These are phyloP conservation scores for Catocala fraxini DNA, from an alignment of 2,888 invertebrate genomes.

Conservation along the genomic window DNA sequence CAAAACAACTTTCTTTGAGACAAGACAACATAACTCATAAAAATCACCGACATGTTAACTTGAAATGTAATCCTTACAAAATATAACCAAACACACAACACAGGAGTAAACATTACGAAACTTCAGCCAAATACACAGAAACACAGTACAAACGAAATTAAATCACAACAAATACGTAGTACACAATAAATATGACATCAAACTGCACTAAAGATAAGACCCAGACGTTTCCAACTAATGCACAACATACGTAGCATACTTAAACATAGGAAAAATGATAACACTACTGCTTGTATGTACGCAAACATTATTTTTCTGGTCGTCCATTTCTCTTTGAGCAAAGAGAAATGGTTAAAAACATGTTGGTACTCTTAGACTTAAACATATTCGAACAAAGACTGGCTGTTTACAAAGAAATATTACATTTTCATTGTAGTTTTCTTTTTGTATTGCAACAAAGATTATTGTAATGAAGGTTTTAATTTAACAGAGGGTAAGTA, in stretches of 20 bases:
- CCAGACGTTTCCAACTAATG: slow-evolving; percentile 46
- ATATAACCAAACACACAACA: slow-evolving; percentile 1
- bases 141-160: slow-evolving; percentile 24
- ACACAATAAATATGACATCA: slow-evolving; percentile 42
- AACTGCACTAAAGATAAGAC: slow-evolving; percentile 43
- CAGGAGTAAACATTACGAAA: slow-evolving; percentile 6
- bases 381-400: slow-evolving; percentile 6
- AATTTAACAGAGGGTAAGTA: neutral
- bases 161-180: slow-evolving; percentile 32
- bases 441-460: no score
- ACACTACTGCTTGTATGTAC: slow-evolving; percentile 36
- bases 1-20: no score
- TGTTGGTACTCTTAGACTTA: slow-evolving; percentile 25
- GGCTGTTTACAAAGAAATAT: slow-evolving; percentile 5
- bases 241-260: slow-evolving; percentile 36
- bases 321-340: slow-evolving; percentile 50
- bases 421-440: neutral
- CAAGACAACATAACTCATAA: no score
- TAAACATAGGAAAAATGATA: slow-evolving; percentile 55
- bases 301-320: slow-evolving; percentile 53
- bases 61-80: slow-evolving; percentile 2
- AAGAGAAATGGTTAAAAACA: slow-evolving; percentile 40
- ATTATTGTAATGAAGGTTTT: neutral
- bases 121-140: slow-evolving; percentile 9
- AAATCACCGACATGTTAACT: neutral